Percentiles rank a stretch among this genome's conserved stretches.
These are phyloP conservation scores for Argentina silus DNA, from an alignment of 2,797 vertebrate genomes.

Conservation along the genomic window DNA sequence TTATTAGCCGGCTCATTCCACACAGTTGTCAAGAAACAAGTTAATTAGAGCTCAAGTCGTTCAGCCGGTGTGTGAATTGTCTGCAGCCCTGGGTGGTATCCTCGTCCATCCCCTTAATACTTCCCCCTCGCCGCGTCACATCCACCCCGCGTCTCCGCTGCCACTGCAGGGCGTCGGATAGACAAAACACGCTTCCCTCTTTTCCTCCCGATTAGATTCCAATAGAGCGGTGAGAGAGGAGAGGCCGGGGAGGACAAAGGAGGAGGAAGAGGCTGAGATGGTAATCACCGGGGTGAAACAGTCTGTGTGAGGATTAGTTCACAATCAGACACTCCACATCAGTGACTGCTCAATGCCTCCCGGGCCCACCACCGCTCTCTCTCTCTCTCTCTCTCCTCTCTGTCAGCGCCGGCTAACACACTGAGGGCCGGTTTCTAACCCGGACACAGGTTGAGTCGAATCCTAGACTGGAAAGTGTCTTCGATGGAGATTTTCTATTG, in stretches of 20 bases:
- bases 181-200: constrained; percentile 68
- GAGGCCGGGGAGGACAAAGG: constrained; percentile 58
- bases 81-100: constrained; percentile 51
- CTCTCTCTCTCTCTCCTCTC: neutral
- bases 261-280: constrained; percentile 73
- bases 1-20: constrained; percentile 13
- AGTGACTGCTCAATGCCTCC: constrained; percentile 38
- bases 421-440: too few relatives aligned
- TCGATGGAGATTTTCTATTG: too few relatives aligned
- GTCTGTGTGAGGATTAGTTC: constrained; percentile 56
- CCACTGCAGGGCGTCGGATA: constrained; percentile 60
- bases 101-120: constrained; percentile 45
- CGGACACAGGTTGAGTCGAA: too few relatives aligned
- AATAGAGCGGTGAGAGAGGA: constrained; percentile 66
- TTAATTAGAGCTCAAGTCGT: constrained; percentile 43
- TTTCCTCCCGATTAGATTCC: constrained; percentile 72
- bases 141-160: constrained; percentile 43
- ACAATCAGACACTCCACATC: constrained; percentile 27
- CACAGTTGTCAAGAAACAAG: constrained; percentile 27
- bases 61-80: constrained; percentile 36
- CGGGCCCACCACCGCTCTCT: neutral
- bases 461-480: too few relatives aligned
- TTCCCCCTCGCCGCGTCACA: constrained; percentile 29
- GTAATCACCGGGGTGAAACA: constrained; percentile 69
- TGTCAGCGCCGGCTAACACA: too few relatives aligned